Evolutionary conservation across 2,888 invertebrate species (phyloP), one percentile per base, ranked within the genome.

Genomic region (Helleia helle): DNA sequence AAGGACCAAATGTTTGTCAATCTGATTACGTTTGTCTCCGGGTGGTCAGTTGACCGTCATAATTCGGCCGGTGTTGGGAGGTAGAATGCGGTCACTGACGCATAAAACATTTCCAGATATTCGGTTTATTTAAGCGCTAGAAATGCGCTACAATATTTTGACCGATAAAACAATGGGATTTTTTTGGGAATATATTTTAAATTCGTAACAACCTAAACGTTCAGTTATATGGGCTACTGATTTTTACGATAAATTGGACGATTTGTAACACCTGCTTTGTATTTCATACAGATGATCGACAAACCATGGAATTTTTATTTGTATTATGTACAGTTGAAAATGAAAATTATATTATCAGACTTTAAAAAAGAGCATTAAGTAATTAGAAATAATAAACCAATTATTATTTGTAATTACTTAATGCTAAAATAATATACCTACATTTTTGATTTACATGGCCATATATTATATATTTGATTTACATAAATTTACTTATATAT

Each of bases 31-130:
- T 59, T 58, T 57, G 48, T 49, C 52, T 59, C 59, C 54, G 63
- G 67, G 70, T 75, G 74, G 66, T 59, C 83, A 83, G 71, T 76
- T 86, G 85, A 81, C 86, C 84, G 83, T 80, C 63, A 83, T 86
- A 84, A 86, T 84, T 76, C 65, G 64, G 45, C 47, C 56, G 63
- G 62, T 59, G 58, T 55, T 54, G 55, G 72, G 67, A 58, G 62
- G 51, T 22, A 22, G 2, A 47, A 72, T 68, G 65, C 57, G 72
- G 48, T 56, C 81, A 76, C 55, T 71, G 83, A 71, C 62, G 85
- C 85, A 79, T 85, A 76, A 83, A 84, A 85, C 81, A 83, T 81
- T 58, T 54, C 58, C 49, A 47, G 39, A 43, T 17, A 46, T 43
- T 42, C 38, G 26, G 41, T 40, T 13, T 28, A 22, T 22, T 22